Evolutionary conservation across 1,140 invertebrate species (phyloP), one percentile per base, ranked within the genome.

Genomic region (Uloborus diversus): DNA sequence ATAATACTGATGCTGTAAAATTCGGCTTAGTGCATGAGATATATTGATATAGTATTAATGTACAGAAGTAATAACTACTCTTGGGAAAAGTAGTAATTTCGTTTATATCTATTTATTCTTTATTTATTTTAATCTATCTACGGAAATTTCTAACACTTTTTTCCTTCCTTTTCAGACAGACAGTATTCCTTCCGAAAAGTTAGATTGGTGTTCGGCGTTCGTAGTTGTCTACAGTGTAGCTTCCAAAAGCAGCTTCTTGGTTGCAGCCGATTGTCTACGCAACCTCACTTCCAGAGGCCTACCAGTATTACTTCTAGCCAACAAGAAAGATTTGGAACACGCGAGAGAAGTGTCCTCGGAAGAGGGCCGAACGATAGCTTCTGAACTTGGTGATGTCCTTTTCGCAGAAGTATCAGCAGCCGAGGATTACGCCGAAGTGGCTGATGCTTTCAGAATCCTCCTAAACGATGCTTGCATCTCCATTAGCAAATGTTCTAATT

Each of bases 331-430:
- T 88, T 89, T 95, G 85, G 93, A 94, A 87, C 93, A 94, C 88
- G 90, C 91, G 69, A 90, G 93, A 90, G 92, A 88, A 87, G 86
- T 88, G 61, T 81, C 71, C 35, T 92, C 93, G 7, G 92, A 93
- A 83, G 93, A 93, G 83, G 94, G 93, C 23, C 92, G 94, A 83
- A 93, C 93, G 0, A 85, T 94, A 65, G 89, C 92, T 59, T 92
- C 91, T 84, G 91, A 93, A 17, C 84, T 84, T 59, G 85, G 85
- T 4, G 33, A 51, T 14, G 94, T 93, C 84, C 93, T 93, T 84
- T 94, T 94, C 86, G 94, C 93, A 85, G 93, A 94, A 86, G 93
- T 95, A 70, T 94, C 93, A 66, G 93, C 93, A 17, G 93, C 93
- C 13, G 93, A 94, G 84, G 92, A 91, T 85, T 91, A 90, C 73